Percentiles rank a stretch among this genome's conserved stretches.
Evolutionary conservation across 2,888 invertebrate genomes (phyloP).

Genomic region (Sphaerophoria taeniata): DNA sequence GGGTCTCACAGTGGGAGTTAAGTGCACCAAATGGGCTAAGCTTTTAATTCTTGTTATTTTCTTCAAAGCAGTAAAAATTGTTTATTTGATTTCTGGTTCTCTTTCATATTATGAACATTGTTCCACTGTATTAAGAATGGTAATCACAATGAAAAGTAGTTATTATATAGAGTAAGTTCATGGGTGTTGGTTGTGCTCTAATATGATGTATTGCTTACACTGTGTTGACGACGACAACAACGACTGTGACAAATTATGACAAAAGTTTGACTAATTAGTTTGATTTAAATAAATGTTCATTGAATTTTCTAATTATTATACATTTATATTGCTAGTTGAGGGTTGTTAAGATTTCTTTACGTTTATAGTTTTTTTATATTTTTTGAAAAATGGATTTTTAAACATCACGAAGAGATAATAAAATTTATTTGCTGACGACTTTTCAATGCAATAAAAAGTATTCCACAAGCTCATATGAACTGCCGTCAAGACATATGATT

Average conservation of each 20-base stretch:
- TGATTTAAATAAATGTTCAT: constrained; percentile 57
- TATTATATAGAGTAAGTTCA: background rate
- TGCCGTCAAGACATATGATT: background rate
- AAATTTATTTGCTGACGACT: too few relatives aligned
- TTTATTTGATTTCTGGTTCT: too few relatives aligned
- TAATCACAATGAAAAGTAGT: constrained; percentile 14
- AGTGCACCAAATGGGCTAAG: background rate
- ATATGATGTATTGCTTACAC: constrained; percentile 20
- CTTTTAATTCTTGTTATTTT: background rate
- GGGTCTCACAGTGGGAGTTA: background rate
- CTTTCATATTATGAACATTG: background rate
- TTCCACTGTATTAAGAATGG: background rate
- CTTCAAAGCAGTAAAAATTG: background rate
- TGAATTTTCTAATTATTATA: background rate
- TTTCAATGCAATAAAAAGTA: too few relatives aligned
- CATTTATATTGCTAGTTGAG: background rate
- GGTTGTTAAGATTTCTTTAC: too few relatives aligned
- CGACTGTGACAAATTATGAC: constrained; percentile 11
- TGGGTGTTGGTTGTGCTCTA: background rate
- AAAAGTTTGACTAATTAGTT: constrained; percentile 47
- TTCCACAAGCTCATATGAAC: background rate
- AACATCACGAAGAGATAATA: too few relatives aligned
- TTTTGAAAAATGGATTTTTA: too few relatives aligned
- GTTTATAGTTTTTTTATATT: too few relatives aligned
- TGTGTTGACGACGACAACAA: background rate